Evolutionary conservation across 2,888 invertebrate genomes (phyloP).

Genomic region (Vandiemenella viatica): DNA sequence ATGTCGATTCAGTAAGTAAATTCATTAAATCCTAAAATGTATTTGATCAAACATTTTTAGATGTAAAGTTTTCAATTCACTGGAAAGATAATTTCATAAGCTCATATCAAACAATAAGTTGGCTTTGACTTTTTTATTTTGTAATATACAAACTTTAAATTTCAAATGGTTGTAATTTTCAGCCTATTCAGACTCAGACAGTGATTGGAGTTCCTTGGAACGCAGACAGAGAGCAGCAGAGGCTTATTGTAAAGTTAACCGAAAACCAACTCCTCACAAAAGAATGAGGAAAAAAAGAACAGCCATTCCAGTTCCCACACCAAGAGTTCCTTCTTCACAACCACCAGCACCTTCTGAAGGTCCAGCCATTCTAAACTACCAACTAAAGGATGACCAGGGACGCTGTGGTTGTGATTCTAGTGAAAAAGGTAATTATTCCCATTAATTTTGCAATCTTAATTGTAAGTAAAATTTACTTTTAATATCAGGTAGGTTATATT

Average conservation of each 20-base stretch:
- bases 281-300: conserved; percentile 55
- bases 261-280: conserved; percentile 53
- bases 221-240: conserved; percentile 43
- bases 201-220: conserved; percentile 66
- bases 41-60: no score
- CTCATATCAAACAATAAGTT: no score
- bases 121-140: no score
- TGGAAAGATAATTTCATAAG: no score
- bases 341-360: conserved; percentile 23
- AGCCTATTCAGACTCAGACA: conserved; percentile 82
- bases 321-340: conserved; percentile 48
- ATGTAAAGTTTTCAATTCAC: no score
- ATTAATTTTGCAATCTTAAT: not conserved
- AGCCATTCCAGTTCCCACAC: conserved; percentile 75
- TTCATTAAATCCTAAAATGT: no score
- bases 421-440: conserved; percentile 26
- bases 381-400: conserved; percentile 28
- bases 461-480: not conserved
- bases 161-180: no score
- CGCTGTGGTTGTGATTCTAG: conserved; percentile 26
- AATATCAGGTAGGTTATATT: no score
- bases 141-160: no score
- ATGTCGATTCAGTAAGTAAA: no score
- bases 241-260: conserved; percentile 46
- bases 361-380: conserved; percentile 27